These are phyloP conservation scores for Hippopotamyrus pictus DNA, from an alignment of 2,797 vertebrate species.

Conservation along the genomic window DNA sequence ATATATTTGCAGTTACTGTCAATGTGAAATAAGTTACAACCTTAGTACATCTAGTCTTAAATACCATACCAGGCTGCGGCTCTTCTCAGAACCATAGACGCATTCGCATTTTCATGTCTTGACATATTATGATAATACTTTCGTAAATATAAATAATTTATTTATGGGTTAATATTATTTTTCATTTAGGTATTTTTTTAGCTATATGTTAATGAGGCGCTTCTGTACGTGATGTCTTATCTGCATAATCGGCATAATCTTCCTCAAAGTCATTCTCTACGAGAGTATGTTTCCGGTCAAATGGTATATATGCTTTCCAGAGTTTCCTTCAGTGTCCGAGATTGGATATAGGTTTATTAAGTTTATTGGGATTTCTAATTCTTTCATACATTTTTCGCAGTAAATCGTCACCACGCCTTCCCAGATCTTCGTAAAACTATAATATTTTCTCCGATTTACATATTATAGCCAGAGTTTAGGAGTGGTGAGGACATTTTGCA, in stretches of 20 bases:
- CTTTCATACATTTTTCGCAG: background rate
- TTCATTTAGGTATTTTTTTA: background rate
- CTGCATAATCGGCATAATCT: background rate
- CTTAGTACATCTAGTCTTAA: background rate
- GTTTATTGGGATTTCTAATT: background rate
- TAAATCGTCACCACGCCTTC: background rate
- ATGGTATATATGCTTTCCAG: no score
- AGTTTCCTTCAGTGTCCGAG: no score
- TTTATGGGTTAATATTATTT: background rate
- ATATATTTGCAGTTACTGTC: background rate
- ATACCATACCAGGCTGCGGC: background rate
- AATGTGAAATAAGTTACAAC: background rate
- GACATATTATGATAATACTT: background rate
- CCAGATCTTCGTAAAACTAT: background rate
- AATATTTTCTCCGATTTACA: background rate
- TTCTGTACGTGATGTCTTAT: background rate
- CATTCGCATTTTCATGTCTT: no score
- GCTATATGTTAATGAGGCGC: background rate
- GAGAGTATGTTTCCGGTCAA: no score
- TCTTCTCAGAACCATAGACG: background rate
- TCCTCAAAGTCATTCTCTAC: no score
- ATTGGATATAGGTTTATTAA: no score
- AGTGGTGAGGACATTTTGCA: background rate
- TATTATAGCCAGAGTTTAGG: background rate
- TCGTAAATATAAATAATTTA: background rate